A percentile compares a stretch with the other conserved stretches of the same genome.
Evolutionary conservation across 1,140 invertebrate species (phyloP).

Genomic region (Dolichoris vasculosae): DNA sequence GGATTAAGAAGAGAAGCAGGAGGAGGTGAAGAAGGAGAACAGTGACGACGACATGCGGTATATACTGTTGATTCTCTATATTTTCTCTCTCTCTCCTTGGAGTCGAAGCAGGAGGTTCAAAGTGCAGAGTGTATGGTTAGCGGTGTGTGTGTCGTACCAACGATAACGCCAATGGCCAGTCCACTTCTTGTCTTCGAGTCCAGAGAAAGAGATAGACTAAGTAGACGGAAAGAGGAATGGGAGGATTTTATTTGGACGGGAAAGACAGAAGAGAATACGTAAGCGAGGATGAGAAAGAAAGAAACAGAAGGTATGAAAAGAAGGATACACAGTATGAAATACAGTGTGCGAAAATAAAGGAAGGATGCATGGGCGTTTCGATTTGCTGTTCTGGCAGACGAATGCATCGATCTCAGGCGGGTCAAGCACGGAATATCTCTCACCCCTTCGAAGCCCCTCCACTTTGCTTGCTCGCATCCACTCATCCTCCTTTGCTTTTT

Average conservation of each 20-base stretch:
- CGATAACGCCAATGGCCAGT: conserved; percentile 7
- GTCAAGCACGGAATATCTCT: conserved; percentile 71
- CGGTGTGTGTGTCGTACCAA: conserved; percentile 34
- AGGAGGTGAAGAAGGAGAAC: conserved; percentile 7
- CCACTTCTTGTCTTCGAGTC: not conserved
- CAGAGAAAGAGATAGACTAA: not conserved
- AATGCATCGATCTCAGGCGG: conserved; percentile 75
- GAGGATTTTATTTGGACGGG: conserved; percentile 4
- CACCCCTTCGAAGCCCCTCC: conserved; percentile 28
- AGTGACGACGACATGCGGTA: not conserved
- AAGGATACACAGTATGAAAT: conserved; percentile 9
- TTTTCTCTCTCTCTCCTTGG: not conserved
- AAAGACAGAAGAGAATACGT: conserved; percentile 18
- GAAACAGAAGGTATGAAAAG: conserved; percentile 10
- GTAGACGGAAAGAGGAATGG: conserved; percentile 50
- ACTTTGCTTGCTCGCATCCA: not conserved
- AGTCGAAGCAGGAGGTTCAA: not conserved
- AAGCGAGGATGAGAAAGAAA: conserved; percentile 38
- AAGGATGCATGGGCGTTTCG: conserved; percentile 68
- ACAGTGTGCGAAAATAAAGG: conserved; percentile 57
- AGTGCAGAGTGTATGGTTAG: conserved; percentile 28
- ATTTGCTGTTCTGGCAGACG: conserved; percentile 73
- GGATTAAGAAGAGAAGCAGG: not conserved
- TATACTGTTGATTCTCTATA: not conserved
- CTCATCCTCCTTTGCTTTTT: conserved; percentile 48